Evolutionary conservation across 37 sponge, comb jelly and placozoan species (phyloP), one percentile per base, ranked within the genome.

Genomic region (Geodia barretti): DNA sequence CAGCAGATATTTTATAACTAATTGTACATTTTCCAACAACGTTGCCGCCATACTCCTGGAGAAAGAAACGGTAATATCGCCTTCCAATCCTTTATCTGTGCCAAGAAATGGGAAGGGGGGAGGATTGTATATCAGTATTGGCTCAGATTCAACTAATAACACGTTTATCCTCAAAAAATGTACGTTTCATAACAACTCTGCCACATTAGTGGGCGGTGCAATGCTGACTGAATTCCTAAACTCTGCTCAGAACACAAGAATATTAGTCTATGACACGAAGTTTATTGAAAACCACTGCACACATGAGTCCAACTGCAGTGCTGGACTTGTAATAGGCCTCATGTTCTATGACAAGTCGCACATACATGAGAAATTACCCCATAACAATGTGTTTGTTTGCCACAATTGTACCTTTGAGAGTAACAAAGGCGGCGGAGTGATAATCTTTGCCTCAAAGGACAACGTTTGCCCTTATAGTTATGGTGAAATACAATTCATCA

Each of bases 351-450:
- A 14, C 11, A 7, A 47, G 14, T 47, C 54, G 14, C 14, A 47
- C 14, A 17, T 47, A 17, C 54, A 47, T 47, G 54, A 14, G 14
- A n/a, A n/a, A n/a, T 14, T 14, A 47, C 54, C 54, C 7, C 7
- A 47, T 47, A 47, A 14, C 14, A 47, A 47, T 14, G 7, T 14
- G 7, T 47, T 47, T 14, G 7, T 47, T 7, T 47, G 54, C 14
- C 14, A 47, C 54, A 47, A 47, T 47, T 47, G 54, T 14, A 47
- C 54, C 7, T 17, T 47, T 14, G 54, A 47, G 54, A 7, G 14
- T 47, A 47, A 47, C 2, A 35, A 42, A 25, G 74, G 74, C 11
- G 74, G 74, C 21, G 74, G 74, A 42, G n/a, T 37, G 19, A 3
- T 5, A 3, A 7, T 73, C 3, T 42, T 42, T 26, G 8, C 54